Evolutionary conservation across 2,797 vertebrate genomes (phyloP).

Genomic region (Streptopelia turtur): DNA sequence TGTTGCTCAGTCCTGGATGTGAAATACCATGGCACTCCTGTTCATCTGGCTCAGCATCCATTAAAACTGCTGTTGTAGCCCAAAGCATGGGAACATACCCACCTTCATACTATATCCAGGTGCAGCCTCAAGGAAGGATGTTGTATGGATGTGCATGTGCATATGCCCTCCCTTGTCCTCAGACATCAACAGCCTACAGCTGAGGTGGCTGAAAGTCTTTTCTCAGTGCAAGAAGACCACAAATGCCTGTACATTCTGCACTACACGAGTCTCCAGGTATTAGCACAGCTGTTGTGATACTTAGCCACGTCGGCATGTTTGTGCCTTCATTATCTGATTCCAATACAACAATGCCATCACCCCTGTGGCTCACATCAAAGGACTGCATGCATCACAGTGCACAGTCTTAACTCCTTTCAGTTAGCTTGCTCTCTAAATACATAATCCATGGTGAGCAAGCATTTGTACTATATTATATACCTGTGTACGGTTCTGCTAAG

Average conservation of each 20-base stretch:
- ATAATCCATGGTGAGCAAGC: neutral
- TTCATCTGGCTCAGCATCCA: neutral
- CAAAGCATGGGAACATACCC: neutral
- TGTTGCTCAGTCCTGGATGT: neutral
- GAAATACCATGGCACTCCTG: neutral
- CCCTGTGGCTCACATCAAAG: constrained; percentile 36
- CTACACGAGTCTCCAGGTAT: neutral
- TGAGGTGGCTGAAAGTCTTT: neutral
- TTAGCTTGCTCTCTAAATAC: constrained; percentile 25
- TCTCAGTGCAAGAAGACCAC: neutral
- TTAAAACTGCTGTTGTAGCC: neutral
- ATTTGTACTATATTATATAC: neutral
- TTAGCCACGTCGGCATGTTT: neutral
- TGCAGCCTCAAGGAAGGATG: neutral
- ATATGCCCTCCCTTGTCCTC: neutral
- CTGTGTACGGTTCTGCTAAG: neutral
- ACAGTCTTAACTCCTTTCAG: constrained; percentile 28
- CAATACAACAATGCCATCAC: neutral
- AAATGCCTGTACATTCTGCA: neutral
- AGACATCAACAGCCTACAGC: neutral
- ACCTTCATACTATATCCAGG: neutral
- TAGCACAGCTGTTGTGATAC: constrained; percentile 4
- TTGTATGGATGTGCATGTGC: neutral
- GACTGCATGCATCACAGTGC: neutral
- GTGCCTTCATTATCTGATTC: constrained; percentile 17